Evolutionary conservation across 2,113 vertebrate genomes (phyloP), one percentile per base, ranked within the genome.

Genomic region (Syrmaticus mikado): DNA sequence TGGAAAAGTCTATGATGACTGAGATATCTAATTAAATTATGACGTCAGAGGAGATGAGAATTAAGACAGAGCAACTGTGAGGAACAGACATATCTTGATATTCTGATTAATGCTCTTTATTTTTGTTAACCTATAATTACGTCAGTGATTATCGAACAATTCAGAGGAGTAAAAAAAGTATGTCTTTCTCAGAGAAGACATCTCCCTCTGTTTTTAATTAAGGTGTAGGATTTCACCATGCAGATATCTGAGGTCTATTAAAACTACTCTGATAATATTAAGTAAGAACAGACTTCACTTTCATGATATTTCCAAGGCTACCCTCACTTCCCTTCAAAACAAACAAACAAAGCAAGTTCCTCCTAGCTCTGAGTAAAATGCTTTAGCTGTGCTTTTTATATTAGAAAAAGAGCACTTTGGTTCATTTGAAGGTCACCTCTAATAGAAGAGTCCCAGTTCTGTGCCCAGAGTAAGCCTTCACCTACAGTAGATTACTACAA

Each of bases 51-150:
- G 66, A 96, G 67, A 91, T 65, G 71, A 90, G 91, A 90, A 43
- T 75, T 89, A 89, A 94, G 90, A 85, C 1, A 7, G 43, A 92
- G 36, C 62, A 85, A 87, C 67, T 68, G 20, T 28, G 36, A 95
- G 71, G 67, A 95, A 85, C 78, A 82, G 71, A 85, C 64, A 58
- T 91, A 92, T 95, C 95, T 87, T 95, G 92, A 92, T 90, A 91
- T 77, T 91, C 78, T 85, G 85, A 85, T 92, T 87, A 92, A 95
- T 77, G 90, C 41, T 87, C 64, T 91, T 92, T 80, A 80, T 94
- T 96, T 91, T 82, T 74, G 45, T 87, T 80, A 95, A 83, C 87
- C 57, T 87, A 72, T 80, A 87, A 93, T 85, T 92, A 92, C 50
- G 87, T 84, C 86, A 77, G 3, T 48, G 64, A 83, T 46, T 90